Evolutionary conservation across 1,140 invertebrate genomes (phyloP).

Genomic region (Drosophila trapezifrons): DNA sequence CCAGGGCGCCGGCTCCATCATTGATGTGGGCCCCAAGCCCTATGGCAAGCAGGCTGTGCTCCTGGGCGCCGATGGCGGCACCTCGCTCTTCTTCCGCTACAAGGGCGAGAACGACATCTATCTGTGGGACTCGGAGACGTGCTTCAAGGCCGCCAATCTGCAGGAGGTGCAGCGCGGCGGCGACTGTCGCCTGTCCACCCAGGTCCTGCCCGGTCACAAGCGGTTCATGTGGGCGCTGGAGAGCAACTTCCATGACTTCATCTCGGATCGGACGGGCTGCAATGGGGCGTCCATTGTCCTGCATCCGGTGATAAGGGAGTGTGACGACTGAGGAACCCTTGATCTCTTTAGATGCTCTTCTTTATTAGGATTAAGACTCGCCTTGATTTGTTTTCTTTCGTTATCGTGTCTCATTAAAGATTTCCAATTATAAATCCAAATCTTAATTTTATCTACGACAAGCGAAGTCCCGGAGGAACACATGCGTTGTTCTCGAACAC

Average conservation of each 20-base stretch:
- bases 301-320: constrained; percentile 85
- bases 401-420: constrained; percentile 57
- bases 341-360: background rate
- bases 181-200: constrained; percentile 87
- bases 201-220: constrained; percentile 86
- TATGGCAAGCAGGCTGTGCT: constrained; percentile 85
- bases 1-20: constrained; percentile 84
- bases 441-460: too few relatives aligned
- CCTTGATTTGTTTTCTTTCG: constrained; percentile 30
- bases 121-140: constrained; percentile 86
- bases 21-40: constrained; percentile 86
- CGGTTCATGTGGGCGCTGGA: constrained; percentile 87
- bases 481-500: constrained; percentile 58
- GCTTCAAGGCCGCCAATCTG: constrained; percentile 86
- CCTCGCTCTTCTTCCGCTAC: constrained; percentile 86
- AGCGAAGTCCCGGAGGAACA: constrained; percentile 6
- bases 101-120: constrained; percentile 87
- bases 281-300: constrained; percentile 85
- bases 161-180: constrained; percentile 86
- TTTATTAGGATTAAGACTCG: constrained; percentile 48
- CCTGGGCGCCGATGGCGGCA: constrained; percentile 87
- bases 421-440: background rate
- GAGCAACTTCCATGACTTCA: constrained; percentile 88
- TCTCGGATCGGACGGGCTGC: constrained; percentile 86
- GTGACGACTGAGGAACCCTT: constrained; percentile 61